Base-by-base conservation (phyloP, 2,888 invertebrate genomes). In the Cordylochernes scorpioides region DNA sequence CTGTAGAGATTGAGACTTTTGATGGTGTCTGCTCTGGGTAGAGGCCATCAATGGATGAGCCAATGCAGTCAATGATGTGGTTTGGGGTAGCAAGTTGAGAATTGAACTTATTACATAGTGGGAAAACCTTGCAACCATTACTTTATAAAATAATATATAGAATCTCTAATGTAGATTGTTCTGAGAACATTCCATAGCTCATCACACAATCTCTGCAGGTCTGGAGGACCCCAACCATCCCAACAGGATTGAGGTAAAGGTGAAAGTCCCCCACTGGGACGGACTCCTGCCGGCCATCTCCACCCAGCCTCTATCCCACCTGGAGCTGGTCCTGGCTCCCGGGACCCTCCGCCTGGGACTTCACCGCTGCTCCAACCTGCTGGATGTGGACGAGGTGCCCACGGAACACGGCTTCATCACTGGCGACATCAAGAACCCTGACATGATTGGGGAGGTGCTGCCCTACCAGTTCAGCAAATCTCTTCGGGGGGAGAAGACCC, bases 261-360 rank as follows among this genome's bases (percentile, higher is more conserved):
- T 53, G 5, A 43, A 42, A 9, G 42, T 53, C 21, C 53, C 52
- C 1, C 53, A 53, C 37, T 43, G 46, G 28, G 53, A 53, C 37
- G 53, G 53, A 12, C 45, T 53, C 45, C 33, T 53, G 12, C 53
- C 53, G 0, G 44, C 46, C 13, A 41, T 53, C 15, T 52, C 53
- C 7, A 53, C 53, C 2, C 40, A 44, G 2, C 40, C 42, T 17
- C 42, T 53, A 21, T 46, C 51, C 16, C 51, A 52, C 44, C 51
- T 52, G 41, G 51, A 50, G 32, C 41, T 51, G 15, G 47, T 47
- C 4, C 43, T 53, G 9, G 49, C 48, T 35, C 45, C 45, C n/a
- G 48, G 48, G 31, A 49, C 46, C 5, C 39, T 46, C 24, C 36
- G 52, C 14, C 39, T 48, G 3, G 52, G 47, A 5, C 46, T 44